Percentiles rank a stretch among this genome's conserved stretches.
phyloP scores from a whole-genome alignment of 2,797 vertebrate genomes.

The Platyrinchus mystaceus region DNA sequence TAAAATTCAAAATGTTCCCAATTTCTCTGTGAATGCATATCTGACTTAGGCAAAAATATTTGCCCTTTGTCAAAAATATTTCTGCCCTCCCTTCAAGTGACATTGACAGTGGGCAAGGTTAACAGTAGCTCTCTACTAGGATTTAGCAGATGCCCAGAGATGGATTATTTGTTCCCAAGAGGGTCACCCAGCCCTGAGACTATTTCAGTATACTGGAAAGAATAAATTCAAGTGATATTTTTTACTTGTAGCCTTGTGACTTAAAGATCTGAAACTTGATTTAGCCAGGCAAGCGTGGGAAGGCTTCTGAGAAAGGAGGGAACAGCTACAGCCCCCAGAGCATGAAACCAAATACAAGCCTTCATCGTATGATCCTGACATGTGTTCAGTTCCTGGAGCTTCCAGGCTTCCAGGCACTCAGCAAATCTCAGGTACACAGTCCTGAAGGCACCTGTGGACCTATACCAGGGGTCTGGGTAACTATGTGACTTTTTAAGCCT shows the following conservation, averaged over 20 bases:
- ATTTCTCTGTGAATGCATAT: slow-evolving; percentile 17
- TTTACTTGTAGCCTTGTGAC: slow-evolving; percentile 12
- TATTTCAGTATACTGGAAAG: slow-evolving; percentile 6
- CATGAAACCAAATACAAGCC: neutral
- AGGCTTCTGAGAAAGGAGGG: neutral
- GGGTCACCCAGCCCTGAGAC: neutral
- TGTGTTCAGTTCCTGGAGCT: slow-evolving; percentile 42
- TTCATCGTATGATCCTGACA: neutral
- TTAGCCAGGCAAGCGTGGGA: neutral
- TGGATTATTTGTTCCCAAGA: slow-evolving; percentile 11
- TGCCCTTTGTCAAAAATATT: slow-evolving; percentile 15
- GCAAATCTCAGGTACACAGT: slow-evolving; percentile 28
- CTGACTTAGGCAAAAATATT: neutral
- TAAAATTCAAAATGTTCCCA: neutral
- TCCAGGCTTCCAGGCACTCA: slow-evolving; percentile 16
- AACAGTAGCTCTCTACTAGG: neutral
- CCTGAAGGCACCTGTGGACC: neutral
- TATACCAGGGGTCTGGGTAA: neutral
- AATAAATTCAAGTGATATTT: slow-evolving; percentile 10
- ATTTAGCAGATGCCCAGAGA: slow-evolving; percentile 13
- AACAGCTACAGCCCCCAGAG: neutral
- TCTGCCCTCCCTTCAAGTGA: neutral
- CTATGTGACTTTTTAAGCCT: neutral
- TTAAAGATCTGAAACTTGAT: neutral
- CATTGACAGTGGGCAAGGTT: neutral